A percentile compares a stretch with the other conserved stretches of the same genome.
Conservation (phyloP, 2,888 invertebrate genomes). For the Liopterus haemorrhoidalis region DNA sequence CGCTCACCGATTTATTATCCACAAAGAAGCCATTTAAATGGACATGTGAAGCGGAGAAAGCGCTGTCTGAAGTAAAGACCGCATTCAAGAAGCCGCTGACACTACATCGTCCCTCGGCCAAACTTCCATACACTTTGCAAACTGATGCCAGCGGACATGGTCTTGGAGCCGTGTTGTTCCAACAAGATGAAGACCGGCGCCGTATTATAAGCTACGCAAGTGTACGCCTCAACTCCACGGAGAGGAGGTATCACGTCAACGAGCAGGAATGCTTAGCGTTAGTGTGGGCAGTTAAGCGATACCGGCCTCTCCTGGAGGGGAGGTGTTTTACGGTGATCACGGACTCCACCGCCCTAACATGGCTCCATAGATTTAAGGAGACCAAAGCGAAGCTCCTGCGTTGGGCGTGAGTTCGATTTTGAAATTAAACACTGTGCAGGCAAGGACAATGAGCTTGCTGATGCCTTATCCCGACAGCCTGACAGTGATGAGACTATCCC, state of each 20-base stretch:
- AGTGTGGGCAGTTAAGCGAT: too few relatives aligned
- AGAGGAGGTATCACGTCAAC: slow-evolving; percentile 29
- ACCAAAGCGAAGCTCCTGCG: slow-evolving; percentile 21
- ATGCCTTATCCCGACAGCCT: slow-evolving; percentile 25
- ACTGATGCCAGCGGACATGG: too few relatives aligned
- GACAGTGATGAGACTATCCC: neutral
- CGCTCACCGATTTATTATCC: slow-evolving; percentile 23
- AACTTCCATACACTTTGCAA: slow-evolving; percentile 4
- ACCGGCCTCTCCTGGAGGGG: slow-evolving; percentile 31
- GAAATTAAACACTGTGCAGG: slow-evolving; percentile 32
- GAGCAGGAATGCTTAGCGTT: too few relatives aligned
- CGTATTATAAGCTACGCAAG: too few relatives aligned
- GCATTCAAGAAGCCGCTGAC: slow-evolving; percentile 1
- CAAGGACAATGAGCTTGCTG: slow-evolving; percentile 25
- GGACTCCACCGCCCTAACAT: too few relatives aligned
- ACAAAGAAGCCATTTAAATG: slow-evolving; percentile 6
- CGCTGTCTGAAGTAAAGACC: slow-evolving; percentile 4
- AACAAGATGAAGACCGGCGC: too few relatives aligned
- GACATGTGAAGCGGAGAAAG: slow-evolving; percentile 8
- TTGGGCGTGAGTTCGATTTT: too few relatives aligned
- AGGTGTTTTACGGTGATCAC: too few relatives aligned
- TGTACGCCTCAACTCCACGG: slow-evolving; percentile 18
- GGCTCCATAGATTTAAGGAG: slow-evolving; percentile 23
- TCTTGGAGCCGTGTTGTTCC: too few relatives aligned
- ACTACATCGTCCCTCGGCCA: slow-evolving; percentile 12